These are phyloP conservation scores for Macroglossus sobrinus DNA, from an alignment of 2,113 vertebrate species.

Conservation along the genomic window DNA sequence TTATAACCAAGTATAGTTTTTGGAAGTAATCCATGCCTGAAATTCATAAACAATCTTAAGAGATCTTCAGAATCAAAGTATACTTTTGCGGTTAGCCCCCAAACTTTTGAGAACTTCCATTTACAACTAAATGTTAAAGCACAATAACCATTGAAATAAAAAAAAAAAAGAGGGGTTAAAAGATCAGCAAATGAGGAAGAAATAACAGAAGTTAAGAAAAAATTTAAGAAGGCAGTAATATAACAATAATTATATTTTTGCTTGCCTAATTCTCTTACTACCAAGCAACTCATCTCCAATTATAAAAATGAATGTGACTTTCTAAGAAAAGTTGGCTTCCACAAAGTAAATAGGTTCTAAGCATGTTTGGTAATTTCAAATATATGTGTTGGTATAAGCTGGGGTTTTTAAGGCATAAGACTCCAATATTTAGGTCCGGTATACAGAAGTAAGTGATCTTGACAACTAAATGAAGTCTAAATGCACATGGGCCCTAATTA, in stretches of 20 bases:
- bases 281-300: background rate
- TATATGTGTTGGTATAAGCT: background rate
- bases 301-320: background rate
- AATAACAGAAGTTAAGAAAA: constrained; percentile 34
- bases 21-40: background rate
- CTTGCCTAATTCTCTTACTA: background rate
- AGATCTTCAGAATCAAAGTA: background rate
- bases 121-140: background rate
- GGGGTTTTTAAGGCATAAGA: background rate
- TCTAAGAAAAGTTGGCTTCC: constrained; percentile 40
- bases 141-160: background rate
- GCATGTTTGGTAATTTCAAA: background rate
- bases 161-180: background rate
- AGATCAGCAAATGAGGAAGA: background rate
- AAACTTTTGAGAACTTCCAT: background rate
- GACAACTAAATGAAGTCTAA: constrained; percentile 4
- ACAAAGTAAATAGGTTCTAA: background rate
- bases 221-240: background rate
- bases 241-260: background rate
- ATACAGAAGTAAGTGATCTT: constrained; percentile 25
- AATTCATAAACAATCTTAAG: constrained; percentile 32
- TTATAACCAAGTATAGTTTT: background rate
- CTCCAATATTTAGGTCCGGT: background rate
- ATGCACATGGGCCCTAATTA: background rate
- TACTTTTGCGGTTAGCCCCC: background rate